Evolutionary conservation across 2,797 vertebrate species (phyloP), one percentile per base, ranked within the genome.

Genomic region (Lagorchestes hirsutus): DNA sequence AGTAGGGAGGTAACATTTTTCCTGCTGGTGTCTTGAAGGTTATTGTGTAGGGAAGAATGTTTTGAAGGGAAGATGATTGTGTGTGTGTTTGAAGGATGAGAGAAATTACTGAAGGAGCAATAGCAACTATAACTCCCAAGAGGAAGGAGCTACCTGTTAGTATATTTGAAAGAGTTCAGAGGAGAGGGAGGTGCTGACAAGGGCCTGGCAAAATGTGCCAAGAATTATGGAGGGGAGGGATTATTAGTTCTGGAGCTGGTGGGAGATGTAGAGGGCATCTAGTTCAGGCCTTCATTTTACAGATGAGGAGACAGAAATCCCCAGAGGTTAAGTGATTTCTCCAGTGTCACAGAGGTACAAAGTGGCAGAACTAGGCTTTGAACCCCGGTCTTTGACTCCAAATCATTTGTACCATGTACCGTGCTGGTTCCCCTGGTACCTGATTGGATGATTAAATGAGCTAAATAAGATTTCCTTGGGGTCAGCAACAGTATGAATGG

Each of bases 121-220:
- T 87, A 87, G 40, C 10, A 87, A 46, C n/a, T 74, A 22, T 74
- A 50, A 82, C 22, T 46, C 24, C 74, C 40, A 87, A 50, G 22
- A 46, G 40, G 74, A 87, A 34, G 34, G 62, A 50, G 4, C 34
- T 87, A 50, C 74, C 74, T 12, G 22, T 87, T 87, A 40, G 9
- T 82, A 11, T 46, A 82, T 82, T 82, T 24, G 67, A 82, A 82
- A 82, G 67, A 22, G 40, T 82, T 82, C n/a, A 24, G n/a, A 46
- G 67, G 22, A 46, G 8, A 50, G 0, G 29, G 59, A 18, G 94
- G 18, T 0, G 0, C 0, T 0, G 10, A 3, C 0, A 0, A 6
- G 91, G 54, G 11, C 28, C 90, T 50, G 96, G 3, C 0, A 27
- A 28, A 50, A 28, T 87, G 40, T 27, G 22, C 24, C 40, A 87